phyloP scores from a whole-genome alignment of 2,797 vertebrate species.

The Limnodromus scolopaceus region DNA sequence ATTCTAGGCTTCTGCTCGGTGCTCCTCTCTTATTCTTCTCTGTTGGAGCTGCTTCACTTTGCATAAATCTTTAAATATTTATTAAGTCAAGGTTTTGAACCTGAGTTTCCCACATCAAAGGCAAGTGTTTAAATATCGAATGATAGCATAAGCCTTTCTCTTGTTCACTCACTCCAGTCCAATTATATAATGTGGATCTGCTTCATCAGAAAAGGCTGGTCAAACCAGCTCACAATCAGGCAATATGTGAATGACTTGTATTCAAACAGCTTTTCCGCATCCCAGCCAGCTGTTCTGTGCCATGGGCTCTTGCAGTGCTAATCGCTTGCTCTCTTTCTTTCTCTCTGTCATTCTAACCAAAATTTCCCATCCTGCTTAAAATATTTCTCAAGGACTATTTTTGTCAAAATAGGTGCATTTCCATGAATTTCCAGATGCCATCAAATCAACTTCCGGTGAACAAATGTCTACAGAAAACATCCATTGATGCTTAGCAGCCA shows the following conservation, averaged over 20 bases:
- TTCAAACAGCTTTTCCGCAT: not conserved
- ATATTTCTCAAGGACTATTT: not conserved
- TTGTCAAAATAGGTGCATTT: not conserved
- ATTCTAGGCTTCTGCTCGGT: not conserved
- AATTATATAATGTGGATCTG: not conserved
- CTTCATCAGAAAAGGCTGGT: not conserved
- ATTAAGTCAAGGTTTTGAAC: constrained; percentile 32
- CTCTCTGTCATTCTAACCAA: not conserved
- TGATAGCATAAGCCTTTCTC: not conserved
- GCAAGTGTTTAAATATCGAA: not conserved
- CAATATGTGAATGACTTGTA: not conserved
- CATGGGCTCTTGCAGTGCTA: not conserved
- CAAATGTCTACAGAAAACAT: not conserved
- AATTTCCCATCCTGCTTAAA: not conserved
- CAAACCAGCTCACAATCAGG: not conserved
- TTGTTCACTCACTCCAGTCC: not conserved
- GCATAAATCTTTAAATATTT: constrained; percentile 38
- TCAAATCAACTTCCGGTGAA: not conserved
- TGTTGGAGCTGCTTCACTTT: not conserved
- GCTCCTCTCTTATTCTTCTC: not conserved
- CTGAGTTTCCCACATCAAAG: constrained; percentile 23
- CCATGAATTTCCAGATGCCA: not conserved
- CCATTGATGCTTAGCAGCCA: not conserved
- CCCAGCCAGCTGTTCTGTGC: not conserved
- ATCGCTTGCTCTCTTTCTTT: not conserved